A percentile compares a stretch with the other conserved stretches of the same genome.
These are phyloP conservation scores for Brenthis hecate DNA, from an alignment of 2,888 invertebrate species.

Conservation along the genomic window DNA sequence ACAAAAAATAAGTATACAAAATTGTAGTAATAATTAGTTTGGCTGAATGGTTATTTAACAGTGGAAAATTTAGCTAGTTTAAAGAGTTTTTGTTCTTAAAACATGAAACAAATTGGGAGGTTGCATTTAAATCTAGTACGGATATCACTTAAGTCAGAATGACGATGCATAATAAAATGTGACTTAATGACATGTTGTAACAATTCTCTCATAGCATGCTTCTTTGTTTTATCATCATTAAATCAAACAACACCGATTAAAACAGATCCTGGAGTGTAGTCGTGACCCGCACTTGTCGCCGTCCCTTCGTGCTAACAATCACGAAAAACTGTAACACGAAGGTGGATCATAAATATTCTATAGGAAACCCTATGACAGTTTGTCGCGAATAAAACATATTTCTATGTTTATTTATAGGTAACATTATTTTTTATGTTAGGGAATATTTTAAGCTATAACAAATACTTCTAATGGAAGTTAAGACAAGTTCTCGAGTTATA, in stretches of 20 bases:
- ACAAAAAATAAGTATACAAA: conserved; percentile 3
- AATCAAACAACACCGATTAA: conserved; percentile 32
- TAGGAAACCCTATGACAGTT: conserved; percentile 13
- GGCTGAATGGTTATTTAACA: background rate
- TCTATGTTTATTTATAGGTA: background rate
- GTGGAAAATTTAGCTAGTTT: background rate
- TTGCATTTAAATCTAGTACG: background rate
- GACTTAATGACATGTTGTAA: conserved; percentile 2
- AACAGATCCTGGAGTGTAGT: conserved; percentile 38
- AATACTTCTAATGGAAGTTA: too few species aligned
- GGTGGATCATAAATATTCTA: conserved; percentile 30
- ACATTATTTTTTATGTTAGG: background rate
- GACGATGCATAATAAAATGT: conserved; percentile 1
- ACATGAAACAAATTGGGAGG: background rate
- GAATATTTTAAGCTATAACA: too few species aligned
- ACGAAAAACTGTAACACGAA: conserved; percentile 31
- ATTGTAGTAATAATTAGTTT: background rate
- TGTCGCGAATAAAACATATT: background rate
- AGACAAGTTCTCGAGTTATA: too few species aligned
- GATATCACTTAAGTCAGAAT: background rate
- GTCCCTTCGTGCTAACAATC: conserved; percentile 35
- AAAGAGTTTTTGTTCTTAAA: background rate
- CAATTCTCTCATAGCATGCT: conserved; percentile 4
- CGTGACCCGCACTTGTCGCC: conserved; percentile 38
- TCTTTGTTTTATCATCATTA: conserved; percentile 24